These are phyloP conservation scores for Hypocryptadius cinnamomeus DNA, from an alignment of 2,113 vertebrate species.

Conservation along the genomic window DNA sequence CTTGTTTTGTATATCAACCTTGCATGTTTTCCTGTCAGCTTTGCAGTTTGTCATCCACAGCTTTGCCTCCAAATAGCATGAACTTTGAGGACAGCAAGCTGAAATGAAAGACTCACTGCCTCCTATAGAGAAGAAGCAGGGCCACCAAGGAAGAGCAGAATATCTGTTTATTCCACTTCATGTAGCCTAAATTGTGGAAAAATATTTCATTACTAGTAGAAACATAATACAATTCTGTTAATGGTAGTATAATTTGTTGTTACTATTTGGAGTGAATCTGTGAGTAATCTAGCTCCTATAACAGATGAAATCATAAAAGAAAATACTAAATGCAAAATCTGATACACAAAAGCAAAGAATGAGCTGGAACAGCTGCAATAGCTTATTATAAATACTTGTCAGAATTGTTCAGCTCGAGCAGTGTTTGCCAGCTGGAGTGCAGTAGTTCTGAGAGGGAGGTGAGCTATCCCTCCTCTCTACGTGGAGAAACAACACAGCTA, in stretches of 20 bases:
- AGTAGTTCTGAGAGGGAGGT: not conserved
- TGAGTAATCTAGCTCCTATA: not conserved
- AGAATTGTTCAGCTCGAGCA: not conserved
- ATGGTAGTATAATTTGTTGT: not conserved
- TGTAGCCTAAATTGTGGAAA: not conserved
- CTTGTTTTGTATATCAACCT: slow-evolving; percentile 25
- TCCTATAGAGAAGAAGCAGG: not conserved
- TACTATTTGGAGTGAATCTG: not conserved
- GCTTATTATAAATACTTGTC: not conserved
- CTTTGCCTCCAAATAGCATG: slow-evolving; percentile 13
- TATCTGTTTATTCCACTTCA: not conserved
- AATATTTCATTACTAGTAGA: not conserved
- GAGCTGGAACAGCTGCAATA: slow-evolving; percentile 12
- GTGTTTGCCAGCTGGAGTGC: slow-evolving; percentile 9
- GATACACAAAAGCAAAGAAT: not conserved
- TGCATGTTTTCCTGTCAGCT: slow-evolving; percentile 34
- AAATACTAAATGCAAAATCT: slow-evolving; percentile 24
- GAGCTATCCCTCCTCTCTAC: not conserved
- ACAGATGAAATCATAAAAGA: not conserved
- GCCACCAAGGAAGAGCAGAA: not conserved
- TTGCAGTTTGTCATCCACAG: slow-evolving; percentile 32
- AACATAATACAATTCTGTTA: not conserved
- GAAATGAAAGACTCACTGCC: slow-evolving; percentile 14
- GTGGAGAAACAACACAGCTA: not conserved
- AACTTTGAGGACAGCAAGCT: slow-evolving; percentile 28